phyloP scores from a whole-genome alignment of 2,888 invertebrate species.

The Erebia ligea region DNA sequence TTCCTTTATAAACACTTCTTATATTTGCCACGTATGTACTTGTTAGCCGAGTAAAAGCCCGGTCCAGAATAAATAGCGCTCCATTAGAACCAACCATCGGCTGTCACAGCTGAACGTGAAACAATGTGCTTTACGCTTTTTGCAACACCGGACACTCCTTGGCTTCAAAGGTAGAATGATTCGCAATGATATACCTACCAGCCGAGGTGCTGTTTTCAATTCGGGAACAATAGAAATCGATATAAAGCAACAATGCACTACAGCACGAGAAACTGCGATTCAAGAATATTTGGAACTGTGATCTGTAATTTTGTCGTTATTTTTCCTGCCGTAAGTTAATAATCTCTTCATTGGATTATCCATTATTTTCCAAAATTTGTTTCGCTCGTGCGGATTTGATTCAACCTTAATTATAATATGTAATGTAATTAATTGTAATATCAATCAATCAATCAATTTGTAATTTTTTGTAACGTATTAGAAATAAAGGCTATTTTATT shows the following conservation, averaged over 20 bases:
- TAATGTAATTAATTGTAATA: no score
- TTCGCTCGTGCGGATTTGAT: background rate
- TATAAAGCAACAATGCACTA: background rate
- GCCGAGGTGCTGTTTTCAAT: slow-evolving; percentile 53
- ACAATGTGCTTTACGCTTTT: slow-evolving; percentile 76
- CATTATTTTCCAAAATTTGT: background rate
- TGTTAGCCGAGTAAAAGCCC: slow-evolving; percentile 57
- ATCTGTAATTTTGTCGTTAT: background rate
- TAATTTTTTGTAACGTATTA: no score
- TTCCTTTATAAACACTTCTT: slow-evolving; percentile 26
- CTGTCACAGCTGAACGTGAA: slow-evolving; percentile 64
- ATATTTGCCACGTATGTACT: slow-evolving; percentile 32
- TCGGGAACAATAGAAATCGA: slow-evolving; percentile 48
- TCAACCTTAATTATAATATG: no score
- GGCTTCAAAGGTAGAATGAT: slow-evolving; percentile 66
- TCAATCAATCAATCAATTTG: no score
- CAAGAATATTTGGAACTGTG: background rate
- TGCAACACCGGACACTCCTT: slow-evolving; percentile 63
- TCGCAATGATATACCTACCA: slow-evolving; percentile 57
- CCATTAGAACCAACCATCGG: slow-evolving; percentile 65
- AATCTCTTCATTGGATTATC: slow-evolving; percentile 22
- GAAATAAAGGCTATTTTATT: no score
- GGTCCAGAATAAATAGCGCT: slow-evolving; percentile 65
- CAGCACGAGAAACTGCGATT: no score
- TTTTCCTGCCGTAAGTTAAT: slow-evolving; percentile 6